Evolutionary conservation across 2,113 vertebrate species (phyloP).

Genomic region (Pitta sordida): DNA sequence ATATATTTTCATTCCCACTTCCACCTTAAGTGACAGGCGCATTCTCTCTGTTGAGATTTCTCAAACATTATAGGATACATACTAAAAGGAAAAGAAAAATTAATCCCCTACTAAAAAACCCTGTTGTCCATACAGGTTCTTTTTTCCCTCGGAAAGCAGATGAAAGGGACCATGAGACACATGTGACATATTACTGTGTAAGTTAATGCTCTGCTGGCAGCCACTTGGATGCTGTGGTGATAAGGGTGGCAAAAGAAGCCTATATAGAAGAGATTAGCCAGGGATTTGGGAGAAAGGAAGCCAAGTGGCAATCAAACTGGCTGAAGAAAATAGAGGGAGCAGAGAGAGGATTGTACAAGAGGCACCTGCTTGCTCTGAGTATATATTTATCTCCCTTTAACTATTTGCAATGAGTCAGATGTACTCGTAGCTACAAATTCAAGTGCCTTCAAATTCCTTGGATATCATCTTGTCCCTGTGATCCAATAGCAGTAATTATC

Average conservation of each 20-base stretch:
- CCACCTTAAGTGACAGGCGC: background rate
- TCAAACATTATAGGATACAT: background rate
- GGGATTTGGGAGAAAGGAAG: conserved; percentile 42
- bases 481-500: background rate
- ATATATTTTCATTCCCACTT: fast-evolving
- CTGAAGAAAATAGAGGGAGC: conserved; percentile 25
- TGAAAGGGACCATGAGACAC: background rate
- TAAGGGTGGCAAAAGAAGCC: conserved; percentile 28
- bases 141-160: background rate
- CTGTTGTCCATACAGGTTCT: background rate
- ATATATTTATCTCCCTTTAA: background rate
- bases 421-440: background rate
- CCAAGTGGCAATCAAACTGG: conserved; percentile 19
- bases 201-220: background rate
- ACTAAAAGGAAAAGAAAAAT: background rate
- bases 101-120: background rate
- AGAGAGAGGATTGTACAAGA: conserved; percentile 4
- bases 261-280: conserved; percentile 21
- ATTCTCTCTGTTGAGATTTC: background rate
- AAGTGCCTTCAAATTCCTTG: background rate
- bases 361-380: background rate
- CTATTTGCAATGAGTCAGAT: background rate
- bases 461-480: background rate
- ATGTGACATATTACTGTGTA: background rate
- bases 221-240: background rate